These are phyloP conservation scores for Jordanella pulchra DNA, from an alignment of 2,797 vertebrate species.

Conservation along the genomic window DNA sequence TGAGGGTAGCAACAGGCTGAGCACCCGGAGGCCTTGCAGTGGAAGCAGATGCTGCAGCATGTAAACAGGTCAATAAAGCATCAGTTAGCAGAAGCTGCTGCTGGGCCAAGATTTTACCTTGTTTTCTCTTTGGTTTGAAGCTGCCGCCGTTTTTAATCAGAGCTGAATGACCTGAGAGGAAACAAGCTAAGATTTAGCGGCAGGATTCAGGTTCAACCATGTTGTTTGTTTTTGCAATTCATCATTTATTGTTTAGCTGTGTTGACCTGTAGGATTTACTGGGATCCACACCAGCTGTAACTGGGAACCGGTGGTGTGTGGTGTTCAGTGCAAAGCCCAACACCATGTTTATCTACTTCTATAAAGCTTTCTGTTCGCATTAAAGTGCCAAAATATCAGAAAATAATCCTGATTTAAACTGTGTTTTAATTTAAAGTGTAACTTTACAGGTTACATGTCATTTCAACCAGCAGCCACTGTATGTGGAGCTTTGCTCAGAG, in stretches of 20 bases:
- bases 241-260: background rate
- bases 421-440: background rate
- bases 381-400: constrained; percentile 34
- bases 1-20: too few species aligned
- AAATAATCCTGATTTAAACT: background rate
- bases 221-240: constrained; percentile 11
- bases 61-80: constrained; percentile 1
- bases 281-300: background rate
- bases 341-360: background rate
- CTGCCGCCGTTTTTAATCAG: too few species aligned
- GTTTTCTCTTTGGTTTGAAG: background rate
- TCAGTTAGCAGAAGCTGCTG: background rate
- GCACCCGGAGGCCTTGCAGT: background rate
- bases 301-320: background rate
- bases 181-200: constrained; percentile 10
- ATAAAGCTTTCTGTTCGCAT: constrained; percentile 2
- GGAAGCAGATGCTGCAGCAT: background rate
- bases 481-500: background rate
- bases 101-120: constrained; percentile 3
- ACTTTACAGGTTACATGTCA: background rate
- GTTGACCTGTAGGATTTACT: background rate
- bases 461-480: too few species aligned
- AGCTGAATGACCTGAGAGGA: constrained; percentile 8
- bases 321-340: constrained; percentile 1
- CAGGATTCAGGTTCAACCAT: background rate